Conservation (phyloP, 2,797 vertebrate genomes). For the Ceyx erithaca region DNA sequence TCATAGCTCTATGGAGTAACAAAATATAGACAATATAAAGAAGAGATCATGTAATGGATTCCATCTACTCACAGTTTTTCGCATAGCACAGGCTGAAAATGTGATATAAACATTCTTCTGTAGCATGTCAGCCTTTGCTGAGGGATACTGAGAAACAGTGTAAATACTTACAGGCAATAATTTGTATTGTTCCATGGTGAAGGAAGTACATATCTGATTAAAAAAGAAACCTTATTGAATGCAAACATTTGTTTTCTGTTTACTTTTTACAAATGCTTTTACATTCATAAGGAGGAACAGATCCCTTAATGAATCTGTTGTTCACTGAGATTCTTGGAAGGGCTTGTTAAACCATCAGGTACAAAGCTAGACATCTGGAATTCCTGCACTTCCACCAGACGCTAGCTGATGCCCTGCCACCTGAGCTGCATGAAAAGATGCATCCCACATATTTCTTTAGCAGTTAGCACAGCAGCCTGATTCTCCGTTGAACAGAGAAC, state of each 20-base stretch:
- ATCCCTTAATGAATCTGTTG: conserved; percentile 26
- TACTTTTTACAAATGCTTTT: conserved; percentile 18
- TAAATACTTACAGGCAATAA: conserved; percentile 9
- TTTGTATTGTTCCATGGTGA: not conserved
- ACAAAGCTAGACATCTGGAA: conserved; percentile 21
- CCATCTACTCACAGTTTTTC: not conserved
- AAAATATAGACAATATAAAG: not conserved
- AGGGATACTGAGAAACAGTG: not conserved
- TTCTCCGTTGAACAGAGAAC: not conserved
- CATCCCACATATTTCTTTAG: conserved; percentile 11
- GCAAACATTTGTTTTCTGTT: conserved; percentile 37
- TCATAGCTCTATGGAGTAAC: not conserved
- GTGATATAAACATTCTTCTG: not conserved
- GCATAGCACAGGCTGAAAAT: conserved; percentile 17
- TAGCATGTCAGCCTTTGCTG: conserved; percentile 34
- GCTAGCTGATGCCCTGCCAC: conserved; percentile 26
- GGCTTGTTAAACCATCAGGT: conserved; percentile 19
- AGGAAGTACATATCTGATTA: not conserved
- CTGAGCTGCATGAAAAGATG: conserved; percentile 42
- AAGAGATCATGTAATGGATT: not conserved
- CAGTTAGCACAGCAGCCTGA: conserved; percentile 3
- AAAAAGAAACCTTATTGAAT: conserved; percentile 23
- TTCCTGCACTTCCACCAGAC: conserved; percentile 2
- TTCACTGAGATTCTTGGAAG: not conserved
- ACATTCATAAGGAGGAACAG: not conserved